Evolutionary conservation across 2,113 vertebrate species (phyloP).

Genomic region (Dolichallabes microphthalmus): DNA sequence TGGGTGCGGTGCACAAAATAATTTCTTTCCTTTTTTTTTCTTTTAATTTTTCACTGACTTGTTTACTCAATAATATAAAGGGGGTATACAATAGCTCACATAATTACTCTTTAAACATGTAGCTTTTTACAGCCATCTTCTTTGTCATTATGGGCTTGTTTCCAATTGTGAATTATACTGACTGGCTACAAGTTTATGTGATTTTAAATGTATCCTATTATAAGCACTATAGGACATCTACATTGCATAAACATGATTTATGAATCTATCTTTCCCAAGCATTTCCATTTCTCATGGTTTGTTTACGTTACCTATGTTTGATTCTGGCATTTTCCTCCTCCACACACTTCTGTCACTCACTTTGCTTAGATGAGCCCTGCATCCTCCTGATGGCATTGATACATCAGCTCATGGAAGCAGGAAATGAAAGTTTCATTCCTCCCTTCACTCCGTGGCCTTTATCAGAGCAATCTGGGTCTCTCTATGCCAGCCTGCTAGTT

Average conservation of each 20-base stretch:
- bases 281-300: slow-evolving; percentile 16
- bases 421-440: slow-evolving; percentile 59
- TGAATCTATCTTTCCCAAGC: background rate
- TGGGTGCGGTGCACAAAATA: slow-evolving; percentile 52
- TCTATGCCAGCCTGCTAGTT: slow-evolving; percentile 51
- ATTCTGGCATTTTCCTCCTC: slow-evolving; percentile 65
- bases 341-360: slow-evolving; percentile 39
- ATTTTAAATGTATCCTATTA: background rate
- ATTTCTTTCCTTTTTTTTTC: slow-evolving; percentile 56
- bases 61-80: slow-evolving; percentile 9
- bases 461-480: slow-evolving; percentile 55
- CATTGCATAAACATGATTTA: background rate
- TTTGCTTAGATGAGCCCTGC: slow-evolving; percentile 40
- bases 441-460: slow-evolving; percentile 46
- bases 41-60: slow-evolving; percentile 33
- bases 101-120: background rate
- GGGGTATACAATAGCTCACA: background rate
- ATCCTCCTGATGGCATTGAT: slow-evolving; percentile 54
- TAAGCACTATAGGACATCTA: background rate
- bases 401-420: slow-evolving; percentile 54
- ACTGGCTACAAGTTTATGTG: background rate
- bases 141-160: background rate
- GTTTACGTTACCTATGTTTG: slow-evolving; percentile 36
- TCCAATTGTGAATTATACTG: background rate
- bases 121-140: background rate